A percentile compares a stretch with the other conserved stretches of the same genome.
These are phyloP conservation scores for Drosophila equinoxialis DNA, from an alignment of 1,140 invertebrate species.

Conservation along the genomic window DNA sequence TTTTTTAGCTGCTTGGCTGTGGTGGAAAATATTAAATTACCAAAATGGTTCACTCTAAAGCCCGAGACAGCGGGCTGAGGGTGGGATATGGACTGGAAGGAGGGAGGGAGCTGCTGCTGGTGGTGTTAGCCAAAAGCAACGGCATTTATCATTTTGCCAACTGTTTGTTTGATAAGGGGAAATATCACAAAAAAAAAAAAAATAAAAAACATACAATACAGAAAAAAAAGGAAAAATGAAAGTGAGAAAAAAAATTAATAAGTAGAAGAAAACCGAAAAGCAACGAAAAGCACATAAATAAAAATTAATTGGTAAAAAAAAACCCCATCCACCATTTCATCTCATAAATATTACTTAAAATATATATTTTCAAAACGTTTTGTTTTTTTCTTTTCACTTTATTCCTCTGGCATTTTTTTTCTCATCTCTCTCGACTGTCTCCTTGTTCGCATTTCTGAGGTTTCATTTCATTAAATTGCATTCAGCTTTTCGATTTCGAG, in stretches of 20 bases:
- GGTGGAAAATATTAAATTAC: conserved; percentile 53
- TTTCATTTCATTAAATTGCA: conserved; percentile 74
- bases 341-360: conserved; percentile 77
- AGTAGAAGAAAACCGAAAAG: conserved; percentile 18
- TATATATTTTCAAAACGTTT: conserved; percentile 49
- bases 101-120: background rate
- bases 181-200: conserved; percentile 28
- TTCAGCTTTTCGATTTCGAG: conserved; percentile 49
- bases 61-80: background rate
- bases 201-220: conserved; percentile 25
- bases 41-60: conserved; percentile 21
- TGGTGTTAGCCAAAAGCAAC: conserved; percentile 46
- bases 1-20: conserved; percentile 66
- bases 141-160: conserved; percentile 81
- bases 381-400: background rate
- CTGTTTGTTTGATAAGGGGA: conserved; percentile 80
- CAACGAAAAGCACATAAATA: conserved; percentile 57
- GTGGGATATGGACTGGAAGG: background rate
- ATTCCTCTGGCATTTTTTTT: background rate
- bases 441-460: conserved; percentile 32
- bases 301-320: conserved; percentile 63
- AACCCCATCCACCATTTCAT: conserved; percentile 11
- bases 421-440: conserved; percentile 8
- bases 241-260: conserved; percentile 10
- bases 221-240: conserved; percentile 26